These are phyloP conservation scores for Saturnia japonica DNA, from an alignment of 2,888 invertebrate species.

Conservation along the genomic window DNA sequence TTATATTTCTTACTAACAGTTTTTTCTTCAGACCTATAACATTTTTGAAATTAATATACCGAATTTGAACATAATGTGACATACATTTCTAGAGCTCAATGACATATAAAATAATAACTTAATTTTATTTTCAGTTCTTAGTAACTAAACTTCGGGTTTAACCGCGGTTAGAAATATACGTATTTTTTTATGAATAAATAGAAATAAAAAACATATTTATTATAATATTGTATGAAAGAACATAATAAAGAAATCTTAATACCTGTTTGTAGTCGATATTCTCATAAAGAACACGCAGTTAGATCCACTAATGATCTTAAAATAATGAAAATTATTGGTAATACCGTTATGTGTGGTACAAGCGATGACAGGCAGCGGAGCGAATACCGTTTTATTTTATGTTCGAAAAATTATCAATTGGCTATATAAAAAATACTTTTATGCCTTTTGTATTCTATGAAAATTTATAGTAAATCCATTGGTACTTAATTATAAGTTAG, in stretches of 20 bases:
- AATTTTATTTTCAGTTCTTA: no score
- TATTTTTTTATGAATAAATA: background rate
- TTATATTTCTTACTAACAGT: no score
- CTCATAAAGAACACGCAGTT: background rate
- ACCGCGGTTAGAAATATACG: background rate
- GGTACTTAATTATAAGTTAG: no score
- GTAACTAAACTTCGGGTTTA: no score
- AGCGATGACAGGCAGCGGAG: constrained; percentile 19
- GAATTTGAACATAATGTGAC: no score
- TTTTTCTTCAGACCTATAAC: no score
- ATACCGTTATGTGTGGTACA: constrained; percentile 28
- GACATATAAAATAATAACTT: no score
- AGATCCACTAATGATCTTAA: constrained; percentile 22
- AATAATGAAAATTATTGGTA: constrained; percentile 25
- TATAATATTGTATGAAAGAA: background rate
- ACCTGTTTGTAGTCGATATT: background rate
- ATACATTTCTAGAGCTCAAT: no score
- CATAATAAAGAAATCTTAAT: background rate
- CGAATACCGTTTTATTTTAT: constrained; percentile 14
- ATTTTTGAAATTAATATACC: no score
- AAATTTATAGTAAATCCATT: no score
- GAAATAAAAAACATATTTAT: background rate
- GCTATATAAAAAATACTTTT: no score
- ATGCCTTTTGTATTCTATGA: no score
- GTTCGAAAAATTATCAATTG: background rate